Percentiles rank a stretch among this genome's conserved stretches.
These are phyloP conservation scores for Campylomormyrus numenius DNA, from an alignment of 2,113 vertebrate species.

Conservation along the genomic window DNA sequence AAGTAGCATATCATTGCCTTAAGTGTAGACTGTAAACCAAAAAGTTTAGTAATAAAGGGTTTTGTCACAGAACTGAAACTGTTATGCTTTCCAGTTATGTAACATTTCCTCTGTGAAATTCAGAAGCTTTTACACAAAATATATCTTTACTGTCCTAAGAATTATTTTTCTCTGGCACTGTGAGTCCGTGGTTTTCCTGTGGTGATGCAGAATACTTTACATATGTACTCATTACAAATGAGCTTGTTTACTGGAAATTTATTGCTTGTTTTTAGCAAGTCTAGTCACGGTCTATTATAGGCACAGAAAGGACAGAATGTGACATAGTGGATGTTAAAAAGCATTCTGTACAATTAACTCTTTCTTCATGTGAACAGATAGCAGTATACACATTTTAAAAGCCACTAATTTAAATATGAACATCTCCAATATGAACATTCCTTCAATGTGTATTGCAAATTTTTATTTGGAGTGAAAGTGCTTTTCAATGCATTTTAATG, in stretches of 20 bases:
- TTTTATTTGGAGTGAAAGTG: background rate
- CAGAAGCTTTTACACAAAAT: background rate
- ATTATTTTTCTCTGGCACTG: constrained; percentile 6
- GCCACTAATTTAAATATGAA: background rate
- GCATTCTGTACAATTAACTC: background rate
- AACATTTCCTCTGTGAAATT: background rate
- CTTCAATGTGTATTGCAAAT: background rate
- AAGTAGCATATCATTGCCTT: background rate
- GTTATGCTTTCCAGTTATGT: background rate
- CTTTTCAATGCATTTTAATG: background rate
- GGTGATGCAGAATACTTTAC: constrained; percentile 16
- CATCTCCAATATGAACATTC: background rate
- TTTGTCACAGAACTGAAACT: background rate
- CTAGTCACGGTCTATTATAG: background rate
- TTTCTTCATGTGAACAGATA: background rate
- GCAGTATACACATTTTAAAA: background rate
- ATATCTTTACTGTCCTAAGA: constrained; percentile 7
- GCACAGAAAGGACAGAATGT: background rate
- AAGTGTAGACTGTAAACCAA: background rate
- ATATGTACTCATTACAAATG: constrained; percentile 13
- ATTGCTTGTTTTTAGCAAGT: background rate
- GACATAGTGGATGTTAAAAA: background rate
- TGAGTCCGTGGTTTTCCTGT: background rate
- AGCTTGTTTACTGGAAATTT: background rate
- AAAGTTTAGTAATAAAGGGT: background rate